These are phyloP conservation scores for Gryllus longicercus DNA, from an alignment of 2,888 invertebrate species.

Conservation along the genomic window DNA sequence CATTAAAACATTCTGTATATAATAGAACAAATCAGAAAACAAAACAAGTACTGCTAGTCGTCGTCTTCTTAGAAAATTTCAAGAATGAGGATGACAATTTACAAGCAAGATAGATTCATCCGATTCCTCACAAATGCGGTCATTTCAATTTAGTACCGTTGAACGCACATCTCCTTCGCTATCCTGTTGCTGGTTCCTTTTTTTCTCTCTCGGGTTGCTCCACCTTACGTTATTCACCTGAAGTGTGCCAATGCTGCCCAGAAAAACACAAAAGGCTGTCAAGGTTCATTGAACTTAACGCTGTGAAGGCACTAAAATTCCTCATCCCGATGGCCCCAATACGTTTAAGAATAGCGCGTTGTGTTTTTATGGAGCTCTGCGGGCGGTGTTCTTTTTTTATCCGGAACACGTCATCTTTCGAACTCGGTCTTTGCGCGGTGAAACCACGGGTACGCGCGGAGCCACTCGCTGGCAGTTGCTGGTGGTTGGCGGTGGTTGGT, in stretches of 20 bases:
- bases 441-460: neutral
- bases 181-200: neutral
- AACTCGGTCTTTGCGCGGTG: neutral
- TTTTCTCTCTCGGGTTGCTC: neutral
- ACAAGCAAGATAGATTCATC: too few relatives aligned
- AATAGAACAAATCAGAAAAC: too few relatives aligned
- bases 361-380: neutral
- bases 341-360: conserved; percentile 7
- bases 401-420: neutral
- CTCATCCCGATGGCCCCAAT: conserved; percentile 17
- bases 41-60: too few relatives aligned
- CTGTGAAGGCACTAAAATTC: neutral
- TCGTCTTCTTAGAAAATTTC: too few relatives aligned
- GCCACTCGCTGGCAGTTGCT: neutral
- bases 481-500: too few relatives aligned
- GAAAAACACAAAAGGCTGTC: conserved; percentile 17
- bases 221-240: neutral
- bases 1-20: too few relatives aligned
- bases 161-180: neutral
- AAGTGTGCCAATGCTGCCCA: conserved; percentile 7
- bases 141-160: conserved; percentile 7
- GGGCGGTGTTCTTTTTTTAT: too few relatives aligned
- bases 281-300: conserved; percentile 17
- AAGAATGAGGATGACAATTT: too few relatives aligned
- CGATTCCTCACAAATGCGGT: neutral